Evolutionary conservation across 2,797 vertebrate genomes (phyloP).

Genomic region (Takifugu rubripes): DNA sequence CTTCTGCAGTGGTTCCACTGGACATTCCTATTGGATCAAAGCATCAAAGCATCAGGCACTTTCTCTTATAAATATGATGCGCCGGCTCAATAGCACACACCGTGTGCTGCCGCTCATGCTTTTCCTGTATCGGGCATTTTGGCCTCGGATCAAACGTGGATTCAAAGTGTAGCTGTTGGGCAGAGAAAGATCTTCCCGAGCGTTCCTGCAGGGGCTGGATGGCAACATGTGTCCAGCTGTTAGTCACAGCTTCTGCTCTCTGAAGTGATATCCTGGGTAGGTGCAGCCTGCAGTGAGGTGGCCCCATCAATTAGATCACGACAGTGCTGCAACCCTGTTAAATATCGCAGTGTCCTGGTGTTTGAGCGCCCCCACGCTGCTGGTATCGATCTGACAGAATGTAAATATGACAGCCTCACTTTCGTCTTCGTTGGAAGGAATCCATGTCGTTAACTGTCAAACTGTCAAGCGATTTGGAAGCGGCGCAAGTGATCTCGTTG

Average conservation of each 20-base stretch:
- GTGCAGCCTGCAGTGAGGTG: slow-evolving; percentile 51
- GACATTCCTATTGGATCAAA: slow-evolving; percentile 22
- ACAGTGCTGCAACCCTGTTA: slow-evolving; percentile 34
- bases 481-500: slow-evolving; percentile 15
- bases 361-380: slow-evolving; percentile 13
- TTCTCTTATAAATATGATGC: slow-evolving; percentile 12
- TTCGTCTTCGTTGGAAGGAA: slow-evolving; percentile 22
- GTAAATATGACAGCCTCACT: neutral
- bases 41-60: slow-evolving; percentile 21
- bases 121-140: slow-evolving; percentile 26
- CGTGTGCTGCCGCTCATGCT: slow-evolving; percentile 22
- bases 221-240: slow-evolving; percentile 69
- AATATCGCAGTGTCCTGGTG: slow-evolving; percentile 39
- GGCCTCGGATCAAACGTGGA: slow-evolving; percentile 53
- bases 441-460: slow-evolving; percentile 28
- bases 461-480: slow-evolving; percentile 12
- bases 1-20: slow-evolving; percentile 2
- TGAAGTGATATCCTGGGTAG: slow-evolving; percentile 51
- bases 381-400: slow-evolving; percentile 36
- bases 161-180: slow-evolving; percentile 62
- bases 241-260: slow-evolving; percentile 56
- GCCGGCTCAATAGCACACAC: slow-evolving; percentile 34
- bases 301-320: slow-evolving; percentile 40
- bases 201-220: slow-evolving; percentile 39
- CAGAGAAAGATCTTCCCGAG: slow-evolving; percentile 29